Evolutionary conservation across 2,113 vertebrate genomes (phyloP), one percentile per base, ranked within the genome.

Genomic region (Myotis brandtii): DNA sequence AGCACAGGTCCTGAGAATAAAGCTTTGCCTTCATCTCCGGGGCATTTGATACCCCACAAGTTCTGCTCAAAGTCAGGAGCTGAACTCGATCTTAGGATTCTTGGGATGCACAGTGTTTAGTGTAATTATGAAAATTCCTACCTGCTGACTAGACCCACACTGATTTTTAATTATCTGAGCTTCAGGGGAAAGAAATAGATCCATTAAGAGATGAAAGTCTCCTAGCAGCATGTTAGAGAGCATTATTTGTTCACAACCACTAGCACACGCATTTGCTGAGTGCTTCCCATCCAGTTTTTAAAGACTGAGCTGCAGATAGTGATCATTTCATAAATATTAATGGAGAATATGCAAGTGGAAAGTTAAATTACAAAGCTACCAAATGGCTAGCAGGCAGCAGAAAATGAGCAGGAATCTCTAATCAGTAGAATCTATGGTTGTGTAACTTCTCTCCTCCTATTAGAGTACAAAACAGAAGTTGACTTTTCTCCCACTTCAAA

Each of bases 301-400:
- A 97, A 97, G 81, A 96, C 95, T 96, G 96, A 97, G 25, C 34
- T 40, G 5, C 37, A 97, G 56, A 56, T 95, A 98, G 89, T 96
- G 98, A 98, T 98, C 96, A 97, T 98, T 98, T 98, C 16, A 98
- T 98, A 98, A 98, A 98, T 98, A 98, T 98, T 98, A 97, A 98
- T 97, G 97, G 95, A 93, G 77, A 97, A 94, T 82, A 66, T 50
- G 93, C 79, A 96, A 95, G 95, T 52, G 95, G 72, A 97, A 66
- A 86, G 76, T 97, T 96, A 80, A 86, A 97, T 87, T 96, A 95
- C 97, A 98, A 96, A 91, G 91, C 69, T 98, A 86, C 94, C 97
- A 95, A 97, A 69, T 95, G 95, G 54, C 93, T 97, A 97, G 85
- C 85, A 72, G 69, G 96, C 77, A 75, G 91, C 97, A 97, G 95